A percentile compares a stretch with the other conserved stretches of the same genome.
Conservation (phyloP, 2,888 invertebrate species). For the Pandemis cinnamomeana region DNA sequence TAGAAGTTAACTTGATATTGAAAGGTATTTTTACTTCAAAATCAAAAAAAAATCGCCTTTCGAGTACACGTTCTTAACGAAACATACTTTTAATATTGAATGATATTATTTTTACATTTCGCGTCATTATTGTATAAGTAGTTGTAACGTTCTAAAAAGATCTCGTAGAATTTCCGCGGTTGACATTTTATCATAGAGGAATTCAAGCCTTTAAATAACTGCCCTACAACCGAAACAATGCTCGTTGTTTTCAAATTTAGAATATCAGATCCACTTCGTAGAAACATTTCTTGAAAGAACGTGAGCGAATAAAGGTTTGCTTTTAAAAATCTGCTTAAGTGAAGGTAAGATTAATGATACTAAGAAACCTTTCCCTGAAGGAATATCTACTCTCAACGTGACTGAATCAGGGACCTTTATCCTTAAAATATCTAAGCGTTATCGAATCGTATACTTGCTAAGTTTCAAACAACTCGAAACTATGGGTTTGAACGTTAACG, state of each 20-base stretch:
- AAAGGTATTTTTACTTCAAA: too few species aligned
- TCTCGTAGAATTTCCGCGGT: neutral
- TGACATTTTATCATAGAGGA: neutral
- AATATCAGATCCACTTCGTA: neutral
- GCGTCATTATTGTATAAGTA: too few species aligned
- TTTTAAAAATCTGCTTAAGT: slow-evolving; percentile 27
- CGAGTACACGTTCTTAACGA: too few species aligned
- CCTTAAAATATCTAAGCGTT: neutral
- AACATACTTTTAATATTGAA: too few species aligned
- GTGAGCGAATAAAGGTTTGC: slow-evolving; percentile 14
- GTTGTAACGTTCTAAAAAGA: too few species aligned
- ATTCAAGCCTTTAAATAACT: slow-evolving; percentile 16
- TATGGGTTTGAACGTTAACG: neutral
- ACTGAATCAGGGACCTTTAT: neutral
- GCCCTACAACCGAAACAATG: slow-evolving; percentile 17
- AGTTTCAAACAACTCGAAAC: slow-evolving; percentile 11
- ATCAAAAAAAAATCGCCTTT: too few species aligned
- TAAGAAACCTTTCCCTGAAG: slow-evolving; percentile 18
- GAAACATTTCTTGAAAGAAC: slow-evolving; percentile 23
- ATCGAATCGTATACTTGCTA: neutral
- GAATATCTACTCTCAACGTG: neutral
- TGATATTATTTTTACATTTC: too few species aligned
- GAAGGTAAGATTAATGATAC: slow-evolving; percentile 32
- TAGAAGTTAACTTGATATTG: too few species aligned
- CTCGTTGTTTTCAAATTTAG: neutral